Conservation (phyloP, 2,888 invertebrate species). For the Chrysolina americana region DNA sequence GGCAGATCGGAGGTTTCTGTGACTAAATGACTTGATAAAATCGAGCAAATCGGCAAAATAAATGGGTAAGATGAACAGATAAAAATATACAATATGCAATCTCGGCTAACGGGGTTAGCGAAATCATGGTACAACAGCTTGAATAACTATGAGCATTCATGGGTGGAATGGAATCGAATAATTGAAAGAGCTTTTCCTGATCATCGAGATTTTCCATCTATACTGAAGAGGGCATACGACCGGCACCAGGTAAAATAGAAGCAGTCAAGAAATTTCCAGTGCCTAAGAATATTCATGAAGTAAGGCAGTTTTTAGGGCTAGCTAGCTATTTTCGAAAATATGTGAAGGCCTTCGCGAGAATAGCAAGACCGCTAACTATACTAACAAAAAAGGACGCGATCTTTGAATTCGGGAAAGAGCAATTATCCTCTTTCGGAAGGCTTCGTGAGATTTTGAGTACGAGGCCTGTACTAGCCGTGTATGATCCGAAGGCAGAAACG, state of each 20-base stretch:
- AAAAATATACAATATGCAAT: constrained; percentile 35
- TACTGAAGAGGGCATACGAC: too few relatives aligned
- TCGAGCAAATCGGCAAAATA: constrained; percentile 28
- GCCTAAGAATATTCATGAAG: too few relatives aligned
- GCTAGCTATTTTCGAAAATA: too few relatives aligned
- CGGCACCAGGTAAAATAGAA: too few relatives aligned
- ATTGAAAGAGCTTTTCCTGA: constrained; percentile 40
- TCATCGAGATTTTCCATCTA: constrained; percentile 38
- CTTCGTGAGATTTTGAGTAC: constrained; percentile 27
- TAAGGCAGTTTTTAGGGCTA: too few relatives aligned
- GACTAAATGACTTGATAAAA: constrained; percentile 35
- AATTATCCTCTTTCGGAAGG: constrained; percentile 22
- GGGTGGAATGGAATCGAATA: constrained; percentile 35
- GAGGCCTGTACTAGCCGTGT: constrained; percentile 51
- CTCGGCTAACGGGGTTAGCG: constrained; percentile 22
- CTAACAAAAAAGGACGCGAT: constrained; percentile 30
- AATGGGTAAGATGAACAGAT: constrained; percentile 24
- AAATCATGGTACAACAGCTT: constrained; percentile 39
- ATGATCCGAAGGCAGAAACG: constrained; percentile 44
- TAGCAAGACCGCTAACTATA: too few relatives aligned
- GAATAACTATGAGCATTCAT: constrained; percentile 35
- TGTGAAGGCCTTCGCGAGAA: too few relatives aligned
- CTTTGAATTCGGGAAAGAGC: constrained; percentile 30
- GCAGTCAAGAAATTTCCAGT: too few relatives aligned
- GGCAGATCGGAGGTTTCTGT: too few relatives aligned